Conservation (phyloP, 2,797 vertebrate genomes). For the Chelmon rostratus region DNA sequence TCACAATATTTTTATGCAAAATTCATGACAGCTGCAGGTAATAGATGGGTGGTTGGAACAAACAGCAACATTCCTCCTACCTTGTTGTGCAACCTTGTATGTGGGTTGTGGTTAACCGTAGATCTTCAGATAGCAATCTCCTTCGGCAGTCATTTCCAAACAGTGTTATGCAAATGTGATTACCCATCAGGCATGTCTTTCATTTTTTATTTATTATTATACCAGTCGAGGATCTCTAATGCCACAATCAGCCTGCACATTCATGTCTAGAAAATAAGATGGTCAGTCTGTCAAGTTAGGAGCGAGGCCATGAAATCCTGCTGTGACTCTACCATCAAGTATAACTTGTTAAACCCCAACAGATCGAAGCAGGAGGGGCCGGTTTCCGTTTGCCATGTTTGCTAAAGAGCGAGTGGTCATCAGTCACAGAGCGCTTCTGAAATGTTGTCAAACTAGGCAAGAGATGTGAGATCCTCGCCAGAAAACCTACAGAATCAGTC, state of each 20-base stretch:
- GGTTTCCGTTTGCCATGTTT: conserved; percentile 5
- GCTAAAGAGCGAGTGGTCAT: neutral
- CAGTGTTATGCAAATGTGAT: conserved; percentile 22
- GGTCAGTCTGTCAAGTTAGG: neutral
- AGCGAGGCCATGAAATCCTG: neutral
- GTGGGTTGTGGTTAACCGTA: conserved; percentile 56
- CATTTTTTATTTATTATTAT: conserved; percentile 12
- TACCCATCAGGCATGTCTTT: conserved; percentile 16
- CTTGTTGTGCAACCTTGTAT: conserved; percentile 64
- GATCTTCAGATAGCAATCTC: conserved; percentile 37
- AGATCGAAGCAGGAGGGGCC: neutral
- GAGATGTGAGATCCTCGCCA: neutral
- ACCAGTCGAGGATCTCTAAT: neutral
- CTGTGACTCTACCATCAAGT: neutral
- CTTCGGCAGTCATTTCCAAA: conserved; percentile 30
- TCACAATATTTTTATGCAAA: conserved; percentile 26
- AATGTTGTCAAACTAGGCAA: neutral
- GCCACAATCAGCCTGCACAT: neutral
- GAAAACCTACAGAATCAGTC: neutral
- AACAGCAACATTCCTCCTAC: conserved; percentile 58
- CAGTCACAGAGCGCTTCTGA: neutral
- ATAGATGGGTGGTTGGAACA: conserved; percentile 47
- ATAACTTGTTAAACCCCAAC: neutral
- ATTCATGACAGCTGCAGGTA: conserved; percentile 53
- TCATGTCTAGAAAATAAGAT: neutral